Evolutionary conservation across 2,113 vertebrate species (phyloP).

Genomic region (Calidris pugnax): DNA sequence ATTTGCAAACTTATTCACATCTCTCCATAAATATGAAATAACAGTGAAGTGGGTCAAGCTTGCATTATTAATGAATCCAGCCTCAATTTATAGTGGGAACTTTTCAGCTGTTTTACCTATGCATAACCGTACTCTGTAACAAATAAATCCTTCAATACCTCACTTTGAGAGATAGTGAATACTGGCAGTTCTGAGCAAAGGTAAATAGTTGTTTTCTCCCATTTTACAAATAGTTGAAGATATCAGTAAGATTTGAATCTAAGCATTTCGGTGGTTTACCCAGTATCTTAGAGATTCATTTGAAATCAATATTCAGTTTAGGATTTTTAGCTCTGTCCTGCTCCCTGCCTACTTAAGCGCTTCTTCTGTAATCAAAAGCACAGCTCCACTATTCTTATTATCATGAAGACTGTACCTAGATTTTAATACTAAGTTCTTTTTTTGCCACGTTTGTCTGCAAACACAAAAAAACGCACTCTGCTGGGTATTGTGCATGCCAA

Average conservation of each 20-base stretch:
- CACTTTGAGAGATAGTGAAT: background rate
- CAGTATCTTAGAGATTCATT: background rate
- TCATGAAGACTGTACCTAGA: background rate
- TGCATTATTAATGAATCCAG: background rate
- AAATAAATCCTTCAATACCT: background rate
- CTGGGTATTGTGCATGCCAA: background rate
- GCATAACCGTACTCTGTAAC: background rate
- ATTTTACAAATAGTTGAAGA: background rate
- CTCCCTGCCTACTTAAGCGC: background rate
- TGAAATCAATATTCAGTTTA: background rate
- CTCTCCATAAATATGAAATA: background rate
- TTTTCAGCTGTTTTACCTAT: background rate
- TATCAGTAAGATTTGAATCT: background rate
- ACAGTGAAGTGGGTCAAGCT: background rate
- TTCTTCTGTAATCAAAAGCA: background rate
- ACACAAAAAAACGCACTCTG: too few species aligned
- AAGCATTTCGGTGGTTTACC: background rate
- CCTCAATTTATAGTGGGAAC: background rate
- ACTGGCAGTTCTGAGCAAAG: background rate
- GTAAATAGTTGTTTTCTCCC: background rate
- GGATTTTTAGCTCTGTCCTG: background rate
- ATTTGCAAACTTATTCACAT: background rate
- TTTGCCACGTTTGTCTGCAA: background rate
- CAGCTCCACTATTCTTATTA: background rate
- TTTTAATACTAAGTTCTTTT: background rate